Conservation (phyloP, 2,797 vertebrate species). For the Enteromius paludinosus region DNA sequence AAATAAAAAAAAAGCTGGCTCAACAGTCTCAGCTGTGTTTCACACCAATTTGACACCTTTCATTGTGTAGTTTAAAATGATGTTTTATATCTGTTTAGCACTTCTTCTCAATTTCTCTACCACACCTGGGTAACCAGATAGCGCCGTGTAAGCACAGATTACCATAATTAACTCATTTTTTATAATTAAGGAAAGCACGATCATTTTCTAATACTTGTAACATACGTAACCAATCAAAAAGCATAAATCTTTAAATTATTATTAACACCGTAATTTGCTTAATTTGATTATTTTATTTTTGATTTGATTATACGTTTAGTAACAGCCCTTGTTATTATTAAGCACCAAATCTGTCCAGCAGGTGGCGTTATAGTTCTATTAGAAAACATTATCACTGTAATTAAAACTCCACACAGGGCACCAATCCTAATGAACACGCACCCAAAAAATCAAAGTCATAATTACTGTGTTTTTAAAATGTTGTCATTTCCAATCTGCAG, state of each 20-base stretch:
- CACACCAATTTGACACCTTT: slow-evolving; percentile 31
- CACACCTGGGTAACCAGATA: slow-evolving; percentile 6
- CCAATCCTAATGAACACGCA: background rate
- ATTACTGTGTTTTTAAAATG: slow-evolving; percentile 3
- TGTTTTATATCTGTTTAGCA: slow-evolving; percentile 26
- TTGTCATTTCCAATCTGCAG: background rate
- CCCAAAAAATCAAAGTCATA: background rate
- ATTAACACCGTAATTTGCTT: background rate
- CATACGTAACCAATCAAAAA: background rate
- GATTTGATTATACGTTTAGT: background rate
- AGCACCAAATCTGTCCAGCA: slow-evolving; percentile 50
- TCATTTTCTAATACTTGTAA: background rate
- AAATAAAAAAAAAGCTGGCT: slow-evolving; percentile 9
- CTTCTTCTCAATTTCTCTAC: background rate
- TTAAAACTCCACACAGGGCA: background rate
- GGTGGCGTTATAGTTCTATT: slow-evolving; percentile 48
- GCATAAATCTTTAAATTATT: background rate
- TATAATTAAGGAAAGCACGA: background rate
- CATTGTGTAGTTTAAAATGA: background rate
- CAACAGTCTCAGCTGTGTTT: slow-evolving; percentile 16
- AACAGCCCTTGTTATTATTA: background rate
- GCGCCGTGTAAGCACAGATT: background rate
- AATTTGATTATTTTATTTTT: background rate
- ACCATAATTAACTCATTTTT: background rate
- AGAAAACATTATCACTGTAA: background rate